Evolutionary conservation across 2,113 vertebrate genomes (phyloP), one percentile per base, ranked within the genome.

Genomic region (Pedetes capensis): DNA sequence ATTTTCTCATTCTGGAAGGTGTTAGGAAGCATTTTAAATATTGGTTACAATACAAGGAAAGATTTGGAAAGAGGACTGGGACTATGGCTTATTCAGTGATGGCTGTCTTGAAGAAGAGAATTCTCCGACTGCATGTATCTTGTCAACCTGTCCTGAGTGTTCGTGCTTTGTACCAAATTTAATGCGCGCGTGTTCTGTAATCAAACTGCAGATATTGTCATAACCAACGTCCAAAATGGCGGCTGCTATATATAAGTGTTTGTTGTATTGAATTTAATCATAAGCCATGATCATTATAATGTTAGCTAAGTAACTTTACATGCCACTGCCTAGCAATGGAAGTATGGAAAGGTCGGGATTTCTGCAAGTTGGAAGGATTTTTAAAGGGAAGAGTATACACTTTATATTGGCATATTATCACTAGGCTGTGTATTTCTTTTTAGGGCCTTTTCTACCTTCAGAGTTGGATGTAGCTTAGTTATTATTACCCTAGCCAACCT

Each of bases 61-160:
- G 95, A 93, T 91, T 94, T 91, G 89, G 91, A 84, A 94, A 95
- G 87, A 81, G 97, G 71, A 81, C 89, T 97, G 95, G 94, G 97
- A 75, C 47, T 96, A 87, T 93, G 95, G 92, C 44, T 98, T 97
- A 94, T 97, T 75, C 59, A 90, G 89, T 95, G 85, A 93, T 55
- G 95, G 79, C 96, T 97, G 96, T 95, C 90, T 98, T 98, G 95
- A 96, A 95, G 97, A 55, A 74, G 68, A 72, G 81, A 81, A 83
- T 96, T 87, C 93, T 89, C 11, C 2, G 87, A 95, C 75, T 96
- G 95, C 96, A 96, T 97, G 97, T 88, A 49, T 96, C 10, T 96
- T 96, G 97, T 95, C 96, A 97, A 97, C 88, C 89, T 90, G 91
- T 87, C 87, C 81, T 86, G 96, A 87, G 97, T 95, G 55, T 93